Evolutionary conservation across 2,888 invertebrate species (phyloP).

Genomic region (Acronicta leporina): DNA sequence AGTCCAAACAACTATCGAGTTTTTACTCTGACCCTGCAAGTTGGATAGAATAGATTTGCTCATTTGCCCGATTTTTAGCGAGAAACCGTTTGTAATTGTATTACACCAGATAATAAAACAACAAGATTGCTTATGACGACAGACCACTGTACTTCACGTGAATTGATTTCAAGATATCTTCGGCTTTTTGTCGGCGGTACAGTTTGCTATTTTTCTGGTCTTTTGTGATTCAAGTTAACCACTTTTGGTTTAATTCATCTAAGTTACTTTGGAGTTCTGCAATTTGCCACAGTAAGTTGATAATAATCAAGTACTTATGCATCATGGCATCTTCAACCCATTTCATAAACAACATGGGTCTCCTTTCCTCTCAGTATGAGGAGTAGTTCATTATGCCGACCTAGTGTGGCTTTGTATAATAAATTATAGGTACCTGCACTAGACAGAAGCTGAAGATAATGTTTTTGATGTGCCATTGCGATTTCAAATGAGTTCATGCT

Average conservation of each 20-base stretch:
- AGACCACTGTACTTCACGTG: conserved; percentile 33
- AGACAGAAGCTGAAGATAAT: not conserved
- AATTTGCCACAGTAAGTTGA: conserved; percentile 37
- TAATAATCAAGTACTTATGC: not conserved
- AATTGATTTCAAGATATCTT: conserved; percentile 25
- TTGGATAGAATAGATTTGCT: conserved; percentile 11
- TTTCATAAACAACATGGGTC: no score
- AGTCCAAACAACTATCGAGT: conserved; percentile 27
- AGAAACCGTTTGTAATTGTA: conserved; percentile 21
- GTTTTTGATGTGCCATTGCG: not conserved
- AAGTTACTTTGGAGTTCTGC: conserved; percentile 12
- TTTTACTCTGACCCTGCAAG: conserved; percentile 31
- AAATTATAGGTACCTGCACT: no score
- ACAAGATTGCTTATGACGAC: conserved; percentile 47
- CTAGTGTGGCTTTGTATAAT: no score
- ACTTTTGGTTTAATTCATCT: conserved; percentile 1
- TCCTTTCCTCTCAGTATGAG: no score
- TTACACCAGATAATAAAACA: conserved; percentile 19
- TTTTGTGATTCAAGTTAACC: not conserved
- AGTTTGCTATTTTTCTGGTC: conserved; percentile 7
- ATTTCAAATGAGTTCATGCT: not conserved
- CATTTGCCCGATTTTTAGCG: conserved; percentile 18
- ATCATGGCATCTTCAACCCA: no score
- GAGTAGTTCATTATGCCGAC: no score
- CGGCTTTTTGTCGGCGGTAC: conserved; percentile 23